These are phyloP conservation scores for Intellagama lesueurii DNA, from an alignment of 2,797 vertebrate species.

Conservation along the genomic window DNA sequence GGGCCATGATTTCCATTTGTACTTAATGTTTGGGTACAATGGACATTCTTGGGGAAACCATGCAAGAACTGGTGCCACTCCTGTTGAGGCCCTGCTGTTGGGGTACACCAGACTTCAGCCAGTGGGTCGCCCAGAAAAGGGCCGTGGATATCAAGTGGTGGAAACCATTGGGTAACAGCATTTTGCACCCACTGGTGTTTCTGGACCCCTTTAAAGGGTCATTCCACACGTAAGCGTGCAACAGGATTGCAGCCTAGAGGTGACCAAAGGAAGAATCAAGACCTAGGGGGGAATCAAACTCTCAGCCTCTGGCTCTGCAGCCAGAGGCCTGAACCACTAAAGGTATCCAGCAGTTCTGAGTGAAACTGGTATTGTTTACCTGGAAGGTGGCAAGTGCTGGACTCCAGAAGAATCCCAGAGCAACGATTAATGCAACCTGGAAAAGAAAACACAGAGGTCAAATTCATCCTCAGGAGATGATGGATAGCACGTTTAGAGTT, in stretches of 20 bases:
- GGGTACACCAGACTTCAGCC: background rate
- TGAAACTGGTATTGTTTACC: constrained; percentile 51
- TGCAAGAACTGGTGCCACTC: background rate
- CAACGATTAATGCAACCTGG: constrained; percentile 66
- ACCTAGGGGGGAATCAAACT: no score
- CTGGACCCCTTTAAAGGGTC: background rate
- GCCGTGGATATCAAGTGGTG: no score
- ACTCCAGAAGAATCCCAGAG: constrained; percentile 67
- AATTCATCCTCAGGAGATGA: no score
- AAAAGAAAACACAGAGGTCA: constrained; percentile 25
- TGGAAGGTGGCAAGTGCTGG: constrained; percentile 60
- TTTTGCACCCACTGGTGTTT: background rate
- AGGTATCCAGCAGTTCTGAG: no score
- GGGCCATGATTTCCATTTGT: background rate
- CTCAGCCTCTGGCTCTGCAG: no score
- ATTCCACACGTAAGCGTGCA: no score
- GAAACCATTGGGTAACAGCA: background rate
- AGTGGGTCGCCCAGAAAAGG: no score
- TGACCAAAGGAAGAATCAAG: background rate
- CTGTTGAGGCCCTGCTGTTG: background rate
- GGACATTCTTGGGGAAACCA: background rate
- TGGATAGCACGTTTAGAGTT: no score
- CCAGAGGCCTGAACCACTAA: no score
- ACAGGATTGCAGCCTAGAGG: background rate
- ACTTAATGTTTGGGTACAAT: background rate